Evolutionary conservation across 1,140 invertebrate species (phyloP), one percentile per base, ranked within the genome.

Genomic region (Drosophila micromelanica): DNA sequence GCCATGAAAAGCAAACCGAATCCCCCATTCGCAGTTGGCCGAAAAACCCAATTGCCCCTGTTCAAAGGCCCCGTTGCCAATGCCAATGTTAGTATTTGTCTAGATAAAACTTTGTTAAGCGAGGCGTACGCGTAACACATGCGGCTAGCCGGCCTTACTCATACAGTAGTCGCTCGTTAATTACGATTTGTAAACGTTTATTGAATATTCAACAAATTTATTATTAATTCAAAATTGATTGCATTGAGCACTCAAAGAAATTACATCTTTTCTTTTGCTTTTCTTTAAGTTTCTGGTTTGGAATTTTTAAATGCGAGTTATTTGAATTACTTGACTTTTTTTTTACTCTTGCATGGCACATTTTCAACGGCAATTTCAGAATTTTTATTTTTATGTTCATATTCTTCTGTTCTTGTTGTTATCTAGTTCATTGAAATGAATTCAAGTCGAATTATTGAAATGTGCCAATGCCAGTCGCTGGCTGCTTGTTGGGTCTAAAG

Each of bases 381-480:
- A 48, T 51, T 23, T 27, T 52, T n/a, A n/a, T n/a, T 67, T 40
- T 45, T 42, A 35, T 48, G 32, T 56, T 43, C n/a, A 13, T 23
- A n/a, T 27, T 40, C 52, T 54, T 67, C 49, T 8, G 12, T 32
- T 54, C 0, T n/a, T 63, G 42, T 51, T 74, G 46, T 55, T 37
- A 37, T 32, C 13, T 62, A 46, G 59, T 59, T 76, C 77, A 80
- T 76, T 76, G 79, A 80, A 79, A 62, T 84, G 70, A 65, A 80
- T 79, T 61, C 73, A 73, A 52, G 67, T 68, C 79, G 69, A 89
- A 89, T 87, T 82, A 86, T 86, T 82, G 73, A 79, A 82, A 86
- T 84, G 82, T 78, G 75, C 63, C 57, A 67, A 49, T 64, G 72
- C 46, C 72, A 78, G 43, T 51, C 59, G 60, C 42, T 51, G 20